Base-by-base conservation (phyloP, 2,113 vertebrate genomes). In the Isichthys henryi region DNA sequence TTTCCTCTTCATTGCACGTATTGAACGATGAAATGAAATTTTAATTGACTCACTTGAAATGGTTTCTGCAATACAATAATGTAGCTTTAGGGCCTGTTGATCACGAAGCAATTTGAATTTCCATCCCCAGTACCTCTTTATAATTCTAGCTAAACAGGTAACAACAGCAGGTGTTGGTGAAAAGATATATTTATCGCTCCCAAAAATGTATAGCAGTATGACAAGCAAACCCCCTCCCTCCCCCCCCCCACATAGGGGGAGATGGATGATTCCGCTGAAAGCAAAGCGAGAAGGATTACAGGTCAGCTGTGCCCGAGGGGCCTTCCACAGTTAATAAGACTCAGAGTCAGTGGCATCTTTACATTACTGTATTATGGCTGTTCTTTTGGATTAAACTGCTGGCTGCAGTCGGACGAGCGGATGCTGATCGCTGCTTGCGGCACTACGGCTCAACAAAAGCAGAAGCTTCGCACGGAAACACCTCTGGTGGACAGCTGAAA, bases 241-340 rank as follows among this genome's bases (percentile, higher is more conserved):
- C 70, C 50, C 62, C 88, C 83, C 88, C 58, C 85, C 87, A 89
- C 77, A 87, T 83, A 83, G 88, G 85, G 49, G 52, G 90, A 93
- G 87, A 90, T 93, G 91, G 91, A 93, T 87, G 5, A 82, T 10
- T 52, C 90, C 77, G 86, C 58, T 80, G 89, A 90, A 91, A 93
- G 90, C 74, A 86, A 87, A 91, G 66, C 88, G 90, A 92, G 90
- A 93, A 82, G 89, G 89, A 94, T 93, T 90, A 90, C 91, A 90
- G 94, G 94, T 93, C 93, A 93, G 91, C 21, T 88, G 9, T 82
- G 48, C 93, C 92, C 92, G 84, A 85, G 91, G 90, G 92, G 88
- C 86, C 91, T 74, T 88, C 92, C 93, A 89, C 92, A 93, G 92
- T 94, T 93, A 93, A 93, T 93, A 92, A 93, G 93, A 50, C 91